phyloP scores from a whole-genome alignment of 2,888 invertebrate species.

The Callosobruchus maculatus region DNA sequence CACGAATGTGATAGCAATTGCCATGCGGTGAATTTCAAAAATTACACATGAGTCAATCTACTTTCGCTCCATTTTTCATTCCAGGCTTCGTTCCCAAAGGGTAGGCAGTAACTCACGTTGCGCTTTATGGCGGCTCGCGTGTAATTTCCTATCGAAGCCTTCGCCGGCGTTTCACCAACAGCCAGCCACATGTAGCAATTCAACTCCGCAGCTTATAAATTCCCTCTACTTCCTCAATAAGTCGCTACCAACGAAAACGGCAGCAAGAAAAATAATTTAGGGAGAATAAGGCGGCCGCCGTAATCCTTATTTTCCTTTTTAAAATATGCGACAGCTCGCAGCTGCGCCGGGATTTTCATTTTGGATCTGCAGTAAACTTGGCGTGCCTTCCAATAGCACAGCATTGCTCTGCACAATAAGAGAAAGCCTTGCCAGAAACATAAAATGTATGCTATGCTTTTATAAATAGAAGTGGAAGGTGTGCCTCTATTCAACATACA shows the following conservation, averaged over 20 bases:
- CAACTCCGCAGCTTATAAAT: not conserved
- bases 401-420: not conserved
- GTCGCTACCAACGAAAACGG: not conserved
- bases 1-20: too few relatives aligned
- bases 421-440: not conserved
- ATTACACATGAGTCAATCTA: too few relatives aligned
- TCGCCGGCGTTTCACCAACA: not conserved
- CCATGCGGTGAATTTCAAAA: too few relatives aligned
- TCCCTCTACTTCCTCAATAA: not conserved
- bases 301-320: not conserved
- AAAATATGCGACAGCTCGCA: not conserved
- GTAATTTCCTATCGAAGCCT: not conserved
- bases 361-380: not conserved
- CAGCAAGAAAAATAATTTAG: not conserved
- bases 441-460: not conserved
- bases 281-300: not conserved
- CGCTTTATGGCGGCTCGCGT: not conserved
- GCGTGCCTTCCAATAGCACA: not conserved
- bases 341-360: not conserved
- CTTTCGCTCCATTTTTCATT: too few relatives aligned
- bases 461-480: not conserved
- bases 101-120: not conserved
- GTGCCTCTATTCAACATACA: not conserved
- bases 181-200: not conserved
- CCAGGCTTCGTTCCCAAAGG: not conserved